These are phyloP conservation scores for Cryptus armator DNA, from an alignment of 2,888 invertebrate genomes.

Conservation along the genomic window DNA sequence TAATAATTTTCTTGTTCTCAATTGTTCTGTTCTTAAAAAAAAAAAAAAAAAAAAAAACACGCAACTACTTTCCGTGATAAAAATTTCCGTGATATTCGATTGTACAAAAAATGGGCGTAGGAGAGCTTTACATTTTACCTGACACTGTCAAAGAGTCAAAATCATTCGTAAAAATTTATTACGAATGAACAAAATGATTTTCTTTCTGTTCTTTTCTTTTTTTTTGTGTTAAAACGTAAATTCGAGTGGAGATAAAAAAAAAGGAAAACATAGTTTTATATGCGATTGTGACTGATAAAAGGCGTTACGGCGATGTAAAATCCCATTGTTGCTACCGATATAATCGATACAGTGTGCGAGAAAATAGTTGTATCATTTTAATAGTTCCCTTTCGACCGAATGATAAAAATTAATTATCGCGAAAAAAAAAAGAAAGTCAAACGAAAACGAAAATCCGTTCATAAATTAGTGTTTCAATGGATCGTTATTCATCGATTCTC, in stretches of 20 bases:
- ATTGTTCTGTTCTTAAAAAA: conserved; percentile 29
- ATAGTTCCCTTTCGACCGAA: conserved; percentile 37
- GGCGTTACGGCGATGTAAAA: conserved; percentile 56
- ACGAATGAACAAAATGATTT: no score
- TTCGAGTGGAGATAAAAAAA: background rate
- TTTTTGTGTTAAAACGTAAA: no score
- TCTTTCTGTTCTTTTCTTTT: no score
- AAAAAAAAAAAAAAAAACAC: background rate
- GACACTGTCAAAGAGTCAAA: conserved; percentile 22
- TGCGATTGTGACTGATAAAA: conserved; percentile 64
- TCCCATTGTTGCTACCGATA: conserved; percentile 62
- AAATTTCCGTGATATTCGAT: conserved; percentile 21
- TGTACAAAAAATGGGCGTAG: conserved; percentile 40
- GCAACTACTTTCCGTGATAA: background rate
- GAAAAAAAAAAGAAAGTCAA: conserved; percentile 5
- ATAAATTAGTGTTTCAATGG: conserved; percentile 17
- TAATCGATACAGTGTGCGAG: conserved; percentile 40
- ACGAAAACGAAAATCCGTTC: conserved; percentile 12
- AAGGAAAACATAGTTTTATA: conserved; percentile 64
- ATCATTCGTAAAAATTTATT: background rate
- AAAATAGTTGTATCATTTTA: conserved; percentile 40
- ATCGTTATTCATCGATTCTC: no score
- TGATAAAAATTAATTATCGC: conserved; percentile 24
- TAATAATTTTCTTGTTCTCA: conserved; percentile 8
- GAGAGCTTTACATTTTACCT: background rate